These are phyloP conservation scores for Strigamia crassipes DNA, from an alignment of 2,888 invertebrate species.

Conservation along the genomic window DNA sequence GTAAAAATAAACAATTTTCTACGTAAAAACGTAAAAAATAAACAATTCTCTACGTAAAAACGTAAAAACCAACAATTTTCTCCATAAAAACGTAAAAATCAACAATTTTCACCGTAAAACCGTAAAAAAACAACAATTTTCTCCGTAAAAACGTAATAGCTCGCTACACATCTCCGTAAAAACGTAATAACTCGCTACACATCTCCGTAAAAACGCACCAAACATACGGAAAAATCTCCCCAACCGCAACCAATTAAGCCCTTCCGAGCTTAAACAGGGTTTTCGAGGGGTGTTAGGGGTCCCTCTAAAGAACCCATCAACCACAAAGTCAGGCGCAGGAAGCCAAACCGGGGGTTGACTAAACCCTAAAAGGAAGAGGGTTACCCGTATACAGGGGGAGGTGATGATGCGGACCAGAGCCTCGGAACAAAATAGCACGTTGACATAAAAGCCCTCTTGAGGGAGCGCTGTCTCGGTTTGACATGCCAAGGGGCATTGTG, in stretches of 20 bases:
- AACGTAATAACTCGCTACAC: too few relatives aligned
- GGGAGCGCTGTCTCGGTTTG: slow-evolving; percentile 8
- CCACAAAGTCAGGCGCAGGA: slow-evolving; percentile 16
- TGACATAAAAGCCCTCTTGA: slow-evolving; percentile 11
- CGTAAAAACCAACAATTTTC: too few relatives aligned
- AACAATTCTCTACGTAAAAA: too few relatives aligned
- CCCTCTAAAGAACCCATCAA: background rate
- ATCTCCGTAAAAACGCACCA: too few relatives aligned
- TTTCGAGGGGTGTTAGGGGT: background rate
- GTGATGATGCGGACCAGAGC: background rate
- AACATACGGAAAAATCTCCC: background rate
- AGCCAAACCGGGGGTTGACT: background rate
- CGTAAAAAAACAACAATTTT: too few relatives aligned
- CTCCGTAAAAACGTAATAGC: too few relatives aligned
- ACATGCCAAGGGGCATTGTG: slow-evolving; percentile 6
- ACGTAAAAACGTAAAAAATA: too few relatives aligned
- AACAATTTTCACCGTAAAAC: too few relatives aligned
- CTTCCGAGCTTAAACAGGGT: background rate
- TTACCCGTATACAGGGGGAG: slow-evolving; percentile 21
- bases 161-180: too few relatives aligned
- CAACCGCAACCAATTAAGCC: background rate
- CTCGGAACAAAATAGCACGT: background rate
- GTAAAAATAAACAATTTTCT: too few relatives aligned
- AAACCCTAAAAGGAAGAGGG: background rate
- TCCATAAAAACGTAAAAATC: too few relatives aligned